These are phyloP conservation scores for Eustalomyia histrio DNA, from an alignment of 2,888 invertebrate genomes.

Conservation along the genomic window DNA sequence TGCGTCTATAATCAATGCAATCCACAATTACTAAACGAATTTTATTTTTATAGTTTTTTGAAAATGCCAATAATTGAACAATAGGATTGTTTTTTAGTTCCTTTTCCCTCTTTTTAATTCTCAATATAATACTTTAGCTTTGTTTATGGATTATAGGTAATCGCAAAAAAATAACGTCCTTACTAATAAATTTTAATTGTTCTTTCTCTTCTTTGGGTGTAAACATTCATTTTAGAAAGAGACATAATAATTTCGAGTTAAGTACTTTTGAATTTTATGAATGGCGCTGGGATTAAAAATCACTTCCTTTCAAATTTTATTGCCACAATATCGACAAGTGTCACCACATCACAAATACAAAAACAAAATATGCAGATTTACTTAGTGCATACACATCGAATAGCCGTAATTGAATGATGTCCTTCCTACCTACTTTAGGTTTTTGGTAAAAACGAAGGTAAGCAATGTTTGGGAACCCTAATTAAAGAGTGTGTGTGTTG, in stretches of 20 bases:
- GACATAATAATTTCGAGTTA: neutral
- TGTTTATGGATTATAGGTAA: no score
- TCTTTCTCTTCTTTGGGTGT: no score
- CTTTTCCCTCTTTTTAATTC: no score
- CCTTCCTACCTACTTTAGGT: neutral
- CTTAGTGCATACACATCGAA: slow-evolving; percentile 2
- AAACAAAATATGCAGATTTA: neutral
- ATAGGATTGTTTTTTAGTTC: no score
- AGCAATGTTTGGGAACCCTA: slow-evolving; percentile 12
- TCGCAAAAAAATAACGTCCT: no score
- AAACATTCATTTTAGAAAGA: slow-evolving; percentile 20
- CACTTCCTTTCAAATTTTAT: slow-evolving; percentile 44
- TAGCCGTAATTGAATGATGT: slow-evolving; percentile 8
- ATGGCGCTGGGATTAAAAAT: slow-evolving; percentile 43
- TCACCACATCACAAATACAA: slow-evolving; percentile 1
- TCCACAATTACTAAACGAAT: no score
- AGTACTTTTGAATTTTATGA: slow-evolving; percentile 10
- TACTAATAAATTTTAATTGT: no score
- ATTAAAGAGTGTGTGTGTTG: slow-evolving; percentile 18
- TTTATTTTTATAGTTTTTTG: no score
- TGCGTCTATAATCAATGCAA: no score
- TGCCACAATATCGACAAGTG: slow-evolving; percentile 32
- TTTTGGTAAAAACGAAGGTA: slow-evolving; percentile 6
- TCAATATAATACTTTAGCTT: no score
- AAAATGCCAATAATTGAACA: no score